These are phyloP conservation scores for Drosophila prosaltans DNA, from an alignment of 1,140 invertebrate genomes.

Conservation along the genomic window DNA sequence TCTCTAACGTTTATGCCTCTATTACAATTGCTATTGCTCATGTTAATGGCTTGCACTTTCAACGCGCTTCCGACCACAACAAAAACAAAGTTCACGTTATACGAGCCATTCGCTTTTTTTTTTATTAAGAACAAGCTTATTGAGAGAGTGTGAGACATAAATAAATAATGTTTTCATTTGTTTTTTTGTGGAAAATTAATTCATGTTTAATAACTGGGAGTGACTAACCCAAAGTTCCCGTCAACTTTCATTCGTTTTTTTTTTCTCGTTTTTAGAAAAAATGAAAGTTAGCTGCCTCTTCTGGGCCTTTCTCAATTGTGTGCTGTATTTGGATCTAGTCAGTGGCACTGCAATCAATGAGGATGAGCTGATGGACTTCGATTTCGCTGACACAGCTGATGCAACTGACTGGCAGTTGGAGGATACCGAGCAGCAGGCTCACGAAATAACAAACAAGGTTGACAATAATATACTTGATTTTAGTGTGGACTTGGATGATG, in stretches of 20 bases:
- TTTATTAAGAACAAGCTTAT: slow-evolving; percentile 48
- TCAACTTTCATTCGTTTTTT: slow-evolving; percentile 58
- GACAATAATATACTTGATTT: slow-evolving; percentile 73
- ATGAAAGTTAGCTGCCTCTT: slow-evolving; percentile 75
- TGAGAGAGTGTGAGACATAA: slow-evolving; percentile 55
- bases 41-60: slow-evolving; percentile 75
- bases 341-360: slow-evolving; percentile 49
- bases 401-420: slow-evolving; percentile 63
- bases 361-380: slow-evolving; percentile 74
- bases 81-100: slow-evolving; percentile 38
- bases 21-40: slow-evolving; percentile 64
- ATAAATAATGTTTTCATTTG: slow-evolving; percentile 51
- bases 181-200: slow-evolving; percentile 50
- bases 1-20: slow-evolving; percentile 29
- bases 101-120: background rate
- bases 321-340: slow-evolving; percentile 65
- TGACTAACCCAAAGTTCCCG: slow-evolving; percentile 57
- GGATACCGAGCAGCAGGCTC: slow-evolving; percentile 30
- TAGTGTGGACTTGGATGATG: slow-evolving; percentile 67
- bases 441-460: slow-evolving; percentile 51
- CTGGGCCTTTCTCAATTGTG: slow-evolving; percentile 76
- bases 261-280: slow-evolving; percentile 50
- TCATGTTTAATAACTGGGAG: slow-evolving; percentile 56
- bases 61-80: slow-evolving; percentile 50
- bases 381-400: slow-evolving; percentile 63